phyloP scores from a whole-genome alignment of 2,888 invertebrate species.

The Eilema caniola region DNA sequence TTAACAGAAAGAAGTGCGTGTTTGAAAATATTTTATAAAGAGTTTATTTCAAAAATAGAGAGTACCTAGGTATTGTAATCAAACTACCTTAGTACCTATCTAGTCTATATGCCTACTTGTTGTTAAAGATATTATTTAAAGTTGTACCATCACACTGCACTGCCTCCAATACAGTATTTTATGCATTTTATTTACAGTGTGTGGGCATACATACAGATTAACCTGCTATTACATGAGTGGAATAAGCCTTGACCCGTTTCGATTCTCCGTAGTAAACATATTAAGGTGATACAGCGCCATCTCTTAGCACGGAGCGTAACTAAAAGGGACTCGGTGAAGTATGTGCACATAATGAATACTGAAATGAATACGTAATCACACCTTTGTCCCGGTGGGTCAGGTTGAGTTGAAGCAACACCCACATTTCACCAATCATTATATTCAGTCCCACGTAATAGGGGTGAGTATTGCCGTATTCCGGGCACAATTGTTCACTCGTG shows the following conservation, averaged over 20 bases:
- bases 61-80: not conserved
- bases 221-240: not conserved
- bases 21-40: too few relatives aligned
- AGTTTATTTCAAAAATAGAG: too few relatives aligned
- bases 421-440: too few relatives aligned
- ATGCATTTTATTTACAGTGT: not conserved
- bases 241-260: not conserved
- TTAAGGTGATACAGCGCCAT: constrained; percentile 1
- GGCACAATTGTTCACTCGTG: too few relatives aligned
- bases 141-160: not conserved
- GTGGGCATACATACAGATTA: constrained; percentile 2
- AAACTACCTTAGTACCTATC: not conserved
- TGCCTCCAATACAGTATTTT: not conserved
- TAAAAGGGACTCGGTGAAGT: not conserved
- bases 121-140: not conserved
- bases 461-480: too few relatives aligned
- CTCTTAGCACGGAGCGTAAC: not conserved
- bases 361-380: too few relatives aligned
- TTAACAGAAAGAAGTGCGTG: too few relatives aligned
- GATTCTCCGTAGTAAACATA: not conserved
- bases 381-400: too few relatives aligned
- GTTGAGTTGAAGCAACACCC: too few relatives aligned
- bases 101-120: not conserved
- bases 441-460: too few relatives aligned
- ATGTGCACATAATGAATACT: not conserved